Evolutionary conservation across 2,888 invertebrate genomes (phyloP).

Genomic region (Parochlus steinenii): DNA sequence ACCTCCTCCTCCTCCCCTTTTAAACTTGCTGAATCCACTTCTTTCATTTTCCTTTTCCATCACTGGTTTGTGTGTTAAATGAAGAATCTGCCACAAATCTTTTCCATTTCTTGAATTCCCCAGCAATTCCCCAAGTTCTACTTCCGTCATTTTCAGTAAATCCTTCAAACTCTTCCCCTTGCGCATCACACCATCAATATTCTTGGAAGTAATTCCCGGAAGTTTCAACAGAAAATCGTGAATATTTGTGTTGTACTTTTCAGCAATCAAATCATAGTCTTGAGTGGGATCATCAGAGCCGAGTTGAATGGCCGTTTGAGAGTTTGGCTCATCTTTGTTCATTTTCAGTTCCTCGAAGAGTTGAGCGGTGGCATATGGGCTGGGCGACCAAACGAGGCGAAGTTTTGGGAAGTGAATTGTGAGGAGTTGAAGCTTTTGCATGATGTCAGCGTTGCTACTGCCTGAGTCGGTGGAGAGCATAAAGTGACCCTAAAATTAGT

Average conservation of each 20-base stretch:
- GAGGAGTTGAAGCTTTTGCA: slow-evolving; percentile 76
- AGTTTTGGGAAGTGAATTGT: slow-evolving; percentile 89
- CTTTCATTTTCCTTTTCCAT: too few species aligned
- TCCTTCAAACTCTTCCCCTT: slow-evolving; percentile 51
- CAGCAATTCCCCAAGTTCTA: slow-evolving; percentile 50
- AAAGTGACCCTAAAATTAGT: slow-evolving; percentile 49
- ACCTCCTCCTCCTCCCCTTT: too few species aligned
- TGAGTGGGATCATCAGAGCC: slow-evolving; percentile 51
- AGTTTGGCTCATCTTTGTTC: slow-evolving; percentile 66
- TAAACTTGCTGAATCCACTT: too few species aligned
- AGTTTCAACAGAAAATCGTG: slow-evolving; percentile 72
- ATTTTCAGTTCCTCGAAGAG: slow-evolving; percentile 89
- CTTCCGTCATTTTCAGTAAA: slow-evolving; percentile 40
- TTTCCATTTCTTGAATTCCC: slow-evolving; percentile 55
- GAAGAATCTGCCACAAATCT: slow-evolving; percentile 50
- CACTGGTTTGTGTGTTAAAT: slow-evolving; percentile 43
- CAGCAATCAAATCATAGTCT: slow-evolving; percentile 30
- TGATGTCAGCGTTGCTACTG: slow-evolving; percentile 52
- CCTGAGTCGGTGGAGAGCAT: slow-evolving; percentile 56
- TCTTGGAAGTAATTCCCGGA: slow-evolving; percentile 79
- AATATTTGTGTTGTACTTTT: slow-evolving; percentile 53
- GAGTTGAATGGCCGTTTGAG: slow-evolving; percentile 50
- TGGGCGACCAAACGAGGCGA: slow-evolving; percentile 90
- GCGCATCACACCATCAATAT: slow-evolving; percentile 59
- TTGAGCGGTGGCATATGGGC: slow-evolving; percentile 90